phyloP scores from a whole-genome alignment of 2,888 invertebrate species.

The Meiosimyza platycephala region DNA sequence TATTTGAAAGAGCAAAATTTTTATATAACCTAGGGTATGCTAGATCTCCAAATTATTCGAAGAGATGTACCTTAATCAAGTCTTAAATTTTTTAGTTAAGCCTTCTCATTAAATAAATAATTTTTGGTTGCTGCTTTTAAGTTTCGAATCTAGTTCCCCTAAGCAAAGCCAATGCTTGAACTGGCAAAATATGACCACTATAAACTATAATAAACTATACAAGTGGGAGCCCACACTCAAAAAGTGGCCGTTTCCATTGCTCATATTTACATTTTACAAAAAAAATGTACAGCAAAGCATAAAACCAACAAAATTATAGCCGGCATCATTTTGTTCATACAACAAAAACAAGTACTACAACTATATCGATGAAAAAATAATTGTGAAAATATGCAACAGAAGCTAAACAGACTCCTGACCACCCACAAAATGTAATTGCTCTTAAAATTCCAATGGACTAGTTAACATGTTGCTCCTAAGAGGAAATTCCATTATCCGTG shows the following conservation, averaged over 20 bases:
- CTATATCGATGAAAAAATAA: background rate
- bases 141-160: too few species aligned
- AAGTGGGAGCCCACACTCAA: background rate
- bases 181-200: too few species aligned
- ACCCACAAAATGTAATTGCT: background rate
- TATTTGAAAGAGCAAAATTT: too few species aligned
- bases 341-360: constrained; percentile 1
- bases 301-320: constrained; percentile 9
- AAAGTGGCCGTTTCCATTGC: background rate
- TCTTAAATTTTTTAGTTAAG: too few species aligned
- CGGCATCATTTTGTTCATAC: constrained; percentile 9
- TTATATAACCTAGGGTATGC: too few species aligned
- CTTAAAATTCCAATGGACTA: constrained; percentile 16
- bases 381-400: too few species aligned
- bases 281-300: background rate
- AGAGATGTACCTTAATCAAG: too few species aligned
- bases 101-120: too few species aligned
- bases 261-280: background rate
- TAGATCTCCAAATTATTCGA: too few species aligned
- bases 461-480: background rate
- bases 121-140: too few species aligned
- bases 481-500: constrained; percentile 1
- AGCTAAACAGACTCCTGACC: too few species aligned
- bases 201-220: background rate
- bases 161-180: too few species aligned